Evolutionary conservation across 2,113 vertebrate species (phyloP), one percentile per base, ranked within the genome.

Genomic region (Macquaria australasica): DNA sequence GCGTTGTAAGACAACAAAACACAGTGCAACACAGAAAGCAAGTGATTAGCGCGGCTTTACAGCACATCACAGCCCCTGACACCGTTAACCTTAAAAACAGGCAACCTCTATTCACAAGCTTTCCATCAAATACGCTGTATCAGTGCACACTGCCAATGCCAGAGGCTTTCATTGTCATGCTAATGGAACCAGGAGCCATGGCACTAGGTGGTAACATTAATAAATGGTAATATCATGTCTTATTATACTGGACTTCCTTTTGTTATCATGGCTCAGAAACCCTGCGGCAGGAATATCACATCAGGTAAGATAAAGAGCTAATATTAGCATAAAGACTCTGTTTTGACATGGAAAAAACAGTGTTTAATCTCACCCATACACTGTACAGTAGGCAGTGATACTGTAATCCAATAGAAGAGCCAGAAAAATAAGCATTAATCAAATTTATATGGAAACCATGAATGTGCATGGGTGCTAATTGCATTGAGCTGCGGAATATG

Each of bases 161-260:
- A 88, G 90, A 86, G 93, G 94, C 93, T 55, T 78, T 87, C 91
- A 95, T 95, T 96, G 93, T 95, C 91, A 96, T 96, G 95, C 85
- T 94, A 95, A 96, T 95, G 72, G 76, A 20, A 84, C 77, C 64
- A 73, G 86, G 63, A 91, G 80, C 86, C 90, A 75, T 75, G 86
- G 90, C 78, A 31, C 71, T 82, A 82, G 87, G 77, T 83, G 82
- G 92, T 88, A 91, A 90, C 92, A 43, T 91, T 90, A 93, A 94
- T 94, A 92, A 92, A 94, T 94, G 86, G 92, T 90, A 94, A 95
- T 95, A 95, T 92, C 91, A 90, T 78, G 62, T 89, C 87, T 84
- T 91, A 92, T 92, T 93, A 95, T 86, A 87, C 80, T 59, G 85
- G 83, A 93, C 85, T 87, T 89, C 91, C 74, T 92, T 90, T 90